Evolutionary conservation across 2,797 vertebrate species (phyloP).

Genomic region (Sebastiscus tertius): DNA sequence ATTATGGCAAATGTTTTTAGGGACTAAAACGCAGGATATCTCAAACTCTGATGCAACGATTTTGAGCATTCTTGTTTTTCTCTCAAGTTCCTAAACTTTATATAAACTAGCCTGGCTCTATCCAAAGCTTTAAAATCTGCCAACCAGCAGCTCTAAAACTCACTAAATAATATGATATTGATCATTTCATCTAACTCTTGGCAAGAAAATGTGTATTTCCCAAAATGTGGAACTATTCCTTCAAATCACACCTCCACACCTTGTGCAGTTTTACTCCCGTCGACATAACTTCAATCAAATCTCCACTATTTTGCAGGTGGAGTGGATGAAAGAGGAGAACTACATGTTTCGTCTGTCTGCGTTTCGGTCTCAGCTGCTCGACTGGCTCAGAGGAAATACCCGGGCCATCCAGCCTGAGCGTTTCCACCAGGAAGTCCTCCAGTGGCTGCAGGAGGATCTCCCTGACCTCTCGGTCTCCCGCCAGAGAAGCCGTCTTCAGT

Average conservation of each 20-base stretch:
- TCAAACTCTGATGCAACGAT: not conserved
- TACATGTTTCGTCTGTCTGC: conserved; percentile 93
- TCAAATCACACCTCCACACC: not conserved
- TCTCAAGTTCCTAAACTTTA: not conserved
- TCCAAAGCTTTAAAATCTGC: not conserved
- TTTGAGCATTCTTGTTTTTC: not conserved
- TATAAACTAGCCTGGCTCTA: not conserved
- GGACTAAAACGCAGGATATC: not conserved
- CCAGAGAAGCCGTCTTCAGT: conserved; percentile 88
- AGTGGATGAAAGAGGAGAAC: conserved; percentile 96
- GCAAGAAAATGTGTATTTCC: not conserved
- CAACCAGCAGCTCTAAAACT: not conserved
- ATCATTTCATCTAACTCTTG: not conserved
- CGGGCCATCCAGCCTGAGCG: conserved; percentile 82
- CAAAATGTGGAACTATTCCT: not conserved
- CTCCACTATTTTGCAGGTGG: conserved; percentile 79
- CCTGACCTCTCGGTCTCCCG: conserved; percentile 94
- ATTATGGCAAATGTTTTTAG: not conserved
- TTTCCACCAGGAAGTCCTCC: conserved; percentile 83
- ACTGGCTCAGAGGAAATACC: conserved; percentile 86
- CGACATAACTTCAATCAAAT: not conserved
- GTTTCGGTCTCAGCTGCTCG: conserved; percentile 82
- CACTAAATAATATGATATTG: not conserved
- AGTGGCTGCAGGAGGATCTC: conserved; percentile 90
- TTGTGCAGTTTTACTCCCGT: not conserved